Percentiles rank a stretch among this genome's conserved stretches.
phyloP scores from a whole-genome alignment of 2,797 vertebrate species.

The Dryobates pubescens region DNA sequence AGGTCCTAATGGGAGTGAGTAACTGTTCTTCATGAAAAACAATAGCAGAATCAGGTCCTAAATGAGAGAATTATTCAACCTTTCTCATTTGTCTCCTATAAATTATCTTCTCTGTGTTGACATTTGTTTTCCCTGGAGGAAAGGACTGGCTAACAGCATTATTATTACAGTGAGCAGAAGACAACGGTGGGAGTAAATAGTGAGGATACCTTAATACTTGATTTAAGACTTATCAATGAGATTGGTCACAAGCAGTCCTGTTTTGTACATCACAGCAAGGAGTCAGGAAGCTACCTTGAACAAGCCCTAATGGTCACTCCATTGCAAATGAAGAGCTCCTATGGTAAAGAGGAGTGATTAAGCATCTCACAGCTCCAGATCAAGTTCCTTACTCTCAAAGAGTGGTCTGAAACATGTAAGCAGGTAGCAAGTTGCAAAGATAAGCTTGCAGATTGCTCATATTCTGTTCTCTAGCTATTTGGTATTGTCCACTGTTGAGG shows the following conservation, averaged over 20 bases:
- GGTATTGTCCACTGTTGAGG: not conserved
- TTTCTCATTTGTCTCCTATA: conserved; percentile 6
- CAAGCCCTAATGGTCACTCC: not conserved
- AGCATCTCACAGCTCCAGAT: not conserved
- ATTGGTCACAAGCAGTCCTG: not conserved
- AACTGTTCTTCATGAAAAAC: not conserved
- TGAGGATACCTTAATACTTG: not conserved
- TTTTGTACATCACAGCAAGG: not conserved
- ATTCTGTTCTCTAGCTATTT: not conserved
- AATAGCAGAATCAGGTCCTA: not conserved
- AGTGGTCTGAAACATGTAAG: not conserved
- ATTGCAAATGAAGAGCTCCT: not conserved
- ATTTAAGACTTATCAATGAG: not conserved
- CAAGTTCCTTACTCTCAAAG: not conserved
- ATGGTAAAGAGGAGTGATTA: not conserved
- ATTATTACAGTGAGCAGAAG: not conserved
- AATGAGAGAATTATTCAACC: not conserved
- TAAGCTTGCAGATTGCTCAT: not conserved
- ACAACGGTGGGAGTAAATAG: not conserved
- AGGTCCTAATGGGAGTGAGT: not conserved
- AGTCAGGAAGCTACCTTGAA: not conserved
- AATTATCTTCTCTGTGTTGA: not conserved
- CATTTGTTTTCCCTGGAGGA: not conserved
- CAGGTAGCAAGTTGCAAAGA: not conserved
- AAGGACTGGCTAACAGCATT: not conserved